Evolutionary conservation across 1,140 invertebrate genomes (phyloP), one percentile per base, ranked within the genome.

Genomic region (Psilanteris sp.): DNA sequence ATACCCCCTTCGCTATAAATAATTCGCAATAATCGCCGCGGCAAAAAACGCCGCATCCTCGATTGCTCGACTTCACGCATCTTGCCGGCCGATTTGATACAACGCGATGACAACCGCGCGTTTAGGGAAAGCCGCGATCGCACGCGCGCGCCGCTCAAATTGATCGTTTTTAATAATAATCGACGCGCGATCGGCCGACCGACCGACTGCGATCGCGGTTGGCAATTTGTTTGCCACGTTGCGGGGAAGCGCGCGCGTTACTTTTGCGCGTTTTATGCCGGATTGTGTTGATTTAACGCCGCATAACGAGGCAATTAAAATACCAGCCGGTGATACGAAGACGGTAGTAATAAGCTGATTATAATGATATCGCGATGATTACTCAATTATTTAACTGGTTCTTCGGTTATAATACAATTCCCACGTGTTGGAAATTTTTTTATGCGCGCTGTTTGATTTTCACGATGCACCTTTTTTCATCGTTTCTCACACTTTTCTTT

Each of bases 301-400:
- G 66, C 27, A 44, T 68, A 57, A 52, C 54, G 43, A 70, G 36
- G 54, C 66, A 59, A 70, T 70, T 70, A 70, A 70, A 70, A 70
- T 70, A 44, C 66, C 66, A 57, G 24, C 6, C 39, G 26, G 50
- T 52, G 66, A 61, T 70, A 61, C 54, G 34, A 36, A 70, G 66
- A 70, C 36, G 37, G 8, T 32, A 4, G 37, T 61, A 71, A 71
- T 61, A 71, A 71, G 67, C 55, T 61, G 46, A 71, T 61, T 71
- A 71, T 54, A 61, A 61, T 61, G 46, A 71, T 71, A 71, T 43
- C 67, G 37, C 37, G 29, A 71, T 71, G 67, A 71, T 71, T 52
- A 36, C 54, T 71, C 46, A 71, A 71, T 71, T 71, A 71, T 71
- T 71, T 61, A 71, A 22, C 66, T 29, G 52, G 4, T 16, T 50